Percentiles rank a stretch among this genome's conserved stretches.
Conservation (phyloP, 2,888 invertebrate species). For the Drosophila silvestris region DNA sequence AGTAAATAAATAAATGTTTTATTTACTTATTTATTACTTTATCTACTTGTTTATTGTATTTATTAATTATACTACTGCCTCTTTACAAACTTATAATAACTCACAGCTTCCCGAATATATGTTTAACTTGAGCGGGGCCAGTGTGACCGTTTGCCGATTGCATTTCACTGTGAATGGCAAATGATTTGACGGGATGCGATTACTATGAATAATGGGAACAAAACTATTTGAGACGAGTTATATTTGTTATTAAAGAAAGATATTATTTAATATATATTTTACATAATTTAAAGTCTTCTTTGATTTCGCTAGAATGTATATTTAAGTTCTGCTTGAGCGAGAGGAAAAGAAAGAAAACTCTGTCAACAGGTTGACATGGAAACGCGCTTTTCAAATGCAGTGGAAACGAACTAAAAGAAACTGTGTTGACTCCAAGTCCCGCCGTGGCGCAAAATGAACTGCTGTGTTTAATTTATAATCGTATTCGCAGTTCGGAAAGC, state of each 20-base stretch:
- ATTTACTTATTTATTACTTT: background rate
- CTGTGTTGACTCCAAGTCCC: background rate
- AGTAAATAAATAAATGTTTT: background rate
- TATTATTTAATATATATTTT: background rate
- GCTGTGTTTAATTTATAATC: conserved; percentile 1
- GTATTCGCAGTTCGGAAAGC: background rate
- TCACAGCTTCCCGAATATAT: background rate
- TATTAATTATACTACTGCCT: background rate
- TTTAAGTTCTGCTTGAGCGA: background rate
- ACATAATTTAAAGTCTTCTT: background rate
- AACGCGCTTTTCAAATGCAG: background rate
- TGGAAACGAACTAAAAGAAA: background rate
- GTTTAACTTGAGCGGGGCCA: background rate
- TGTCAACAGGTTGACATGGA: background rate
- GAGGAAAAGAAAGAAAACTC: background rate
- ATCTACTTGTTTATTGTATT: background rate
- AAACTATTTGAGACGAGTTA: background rate
- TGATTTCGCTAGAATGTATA: background rate
- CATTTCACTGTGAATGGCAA: conserved; percentile 10
- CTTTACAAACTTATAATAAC: background rate
- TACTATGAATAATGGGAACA: background rate
- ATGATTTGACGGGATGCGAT: background rate
- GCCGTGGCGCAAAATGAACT: conserved; percentile 20
- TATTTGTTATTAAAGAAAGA: background rate
- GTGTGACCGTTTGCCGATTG: too few species aligned